Conservation (phyloP, 1,140 invertebrate species). For the Parapsyche elsis region DNA sequence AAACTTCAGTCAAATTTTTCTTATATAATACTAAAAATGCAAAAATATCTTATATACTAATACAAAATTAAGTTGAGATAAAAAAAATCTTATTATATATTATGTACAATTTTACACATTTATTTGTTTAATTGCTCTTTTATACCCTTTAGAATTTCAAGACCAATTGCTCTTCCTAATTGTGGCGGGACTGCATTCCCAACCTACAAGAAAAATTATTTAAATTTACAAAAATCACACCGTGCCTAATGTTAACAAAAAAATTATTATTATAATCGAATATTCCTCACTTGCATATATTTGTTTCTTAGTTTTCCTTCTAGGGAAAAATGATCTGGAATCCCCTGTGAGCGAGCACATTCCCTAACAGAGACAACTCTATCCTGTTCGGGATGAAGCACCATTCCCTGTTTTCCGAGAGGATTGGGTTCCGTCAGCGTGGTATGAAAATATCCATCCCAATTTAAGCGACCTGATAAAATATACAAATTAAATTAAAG, state of each 20-base stretch:
- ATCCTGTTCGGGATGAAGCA: slow-evolving; percentile 81
- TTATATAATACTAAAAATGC: too few species aligned
- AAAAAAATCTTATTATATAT: too few species aligned
- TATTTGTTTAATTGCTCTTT: background rate
- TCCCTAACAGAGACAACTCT: slow-evolving; percentile 82
- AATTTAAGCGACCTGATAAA: slow-evolving; percentile 73
- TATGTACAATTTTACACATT: too few species aligned
- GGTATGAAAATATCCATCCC: slow-evolving; percentile 82
- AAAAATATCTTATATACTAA: too few species aligned
- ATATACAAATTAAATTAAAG: background rate
- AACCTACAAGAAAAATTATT: slow-evolving; percentile 49
- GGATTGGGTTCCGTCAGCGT: slow-evolving; percentile 85
- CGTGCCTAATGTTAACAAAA: background rate
- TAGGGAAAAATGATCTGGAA: slow-evolving; percentile 79
- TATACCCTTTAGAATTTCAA: slow-evolving; percentile 66
- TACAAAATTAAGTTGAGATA: too few species aligned
- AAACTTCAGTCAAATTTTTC: too few species aligned
- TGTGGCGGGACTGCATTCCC: slow-evolving; percentile 86
- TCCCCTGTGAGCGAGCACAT: slow-evolving; percentile 84
- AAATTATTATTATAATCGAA: background rate
- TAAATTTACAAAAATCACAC: slow-evolving; percentile 4
- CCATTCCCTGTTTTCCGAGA: slow-evolving; percentile 82
- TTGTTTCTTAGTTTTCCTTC: slow-evolving; percentile 77
- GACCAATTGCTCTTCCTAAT: slow-evolving; percentile 75
- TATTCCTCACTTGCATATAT: slow-evolving; percentile 73